Conservation (phyloP, 2,797 vertebrate genomes). For the Acanthurus lineatus region DNA sequence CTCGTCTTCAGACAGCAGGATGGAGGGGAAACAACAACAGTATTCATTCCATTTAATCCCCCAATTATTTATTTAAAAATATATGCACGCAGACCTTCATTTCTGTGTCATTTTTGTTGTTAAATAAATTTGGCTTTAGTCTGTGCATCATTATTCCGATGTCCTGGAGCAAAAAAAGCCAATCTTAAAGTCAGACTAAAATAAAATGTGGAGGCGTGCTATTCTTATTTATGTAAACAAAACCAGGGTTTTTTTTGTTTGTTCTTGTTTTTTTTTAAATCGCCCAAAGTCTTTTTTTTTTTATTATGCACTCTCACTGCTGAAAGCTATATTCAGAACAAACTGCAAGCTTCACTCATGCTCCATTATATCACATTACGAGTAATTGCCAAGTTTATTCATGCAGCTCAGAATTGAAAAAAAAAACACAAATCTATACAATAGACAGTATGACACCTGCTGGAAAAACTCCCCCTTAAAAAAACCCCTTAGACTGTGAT, state of each 20-base stretch:
- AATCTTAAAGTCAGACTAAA: slow-evolving; percentile 34
- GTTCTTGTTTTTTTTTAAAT: slow-evolving; percentile 2
- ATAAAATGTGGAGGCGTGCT: slow-evolving; percentile 23
- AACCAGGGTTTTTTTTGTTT: slow-evolving; percentile 10
- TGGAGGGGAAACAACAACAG: slow-evolving; percentile 51
- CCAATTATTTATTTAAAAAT: slow-evolving; percentile 36
- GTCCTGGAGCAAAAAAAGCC: slow-evolving; percentile 40
- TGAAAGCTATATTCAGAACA: background rate
- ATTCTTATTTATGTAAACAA: slow-evolving; percentile 27
- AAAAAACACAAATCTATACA: background rate
- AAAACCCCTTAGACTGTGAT: no score
- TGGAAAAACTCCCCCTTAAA: background rate
- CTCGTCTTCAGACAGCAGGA: slow-evolving; percentile 59
- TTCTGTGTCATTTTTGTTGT: slow-evolving; percentile 35
- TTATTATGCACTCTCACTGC: background rate
- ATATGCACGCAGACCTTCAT: slow-evolving; percentile 19
- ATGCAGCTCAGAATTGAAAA: background rate
- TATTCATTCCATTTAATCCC: slow-evolving; percentile 56
- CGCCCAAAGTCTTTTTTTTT: slow-evolving; percentile 2
- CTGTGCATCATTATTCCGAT: slow-evolving; percentile 24
- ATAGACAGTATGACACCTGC: background rate
- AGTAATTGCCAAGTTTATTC: background rate
- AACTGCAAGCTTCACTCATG: background rate
- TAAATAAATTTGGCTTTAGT: slow-evolving; percentile 43
- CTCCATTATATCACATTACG: background rate